These are phyloP conservation scores for Entomobrya proxima DNA, from an alignment of 2,888 invertebrate species.

Conservation along the genomic window DNA sequence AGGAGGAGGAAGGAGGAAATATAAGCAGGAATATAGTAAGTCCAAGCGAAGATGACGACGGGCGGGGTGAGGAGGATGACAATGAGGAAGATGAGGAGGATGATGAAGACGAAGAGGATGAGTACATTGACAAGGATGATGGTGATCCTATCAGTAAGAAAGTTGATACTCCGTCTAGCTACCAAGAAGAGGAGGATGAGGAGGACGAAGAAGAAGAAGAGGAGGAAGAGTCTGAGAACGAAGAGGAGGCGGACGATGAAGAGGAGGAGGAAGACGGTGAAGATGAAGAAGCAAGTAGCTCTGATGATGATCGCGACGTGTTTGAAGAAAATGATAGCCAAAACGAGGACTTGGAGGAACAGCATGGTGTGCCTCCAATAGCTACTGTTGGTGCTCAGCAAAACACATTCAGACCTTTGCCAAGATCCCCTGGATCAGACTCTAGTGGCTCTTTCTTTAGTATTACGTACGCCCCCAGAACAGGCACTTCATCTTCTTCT, in stretches of 20 bases:
- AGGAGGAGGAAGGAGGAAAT: slow-evolving; percentile 29
- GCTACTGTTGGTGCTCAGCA: too few species aligned
- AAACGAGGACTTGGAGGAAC: slow-evolving; percentile 41
- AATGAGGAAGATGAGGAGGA: slow-evolving; percentile 33
- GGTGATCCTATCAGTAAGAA: not conserved
- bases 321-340: not conserved
- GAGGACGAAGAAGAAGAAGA: slow-evolving; percentile 64
- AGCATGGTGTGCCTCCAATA: too few species aligned
- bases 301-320: too few species aligned
- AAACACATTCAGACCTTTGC: slow-evolving; percentile 31
- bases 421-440: not conserved
- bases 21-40: not conserved
- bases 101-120: not conserved
- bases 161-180: not conserved
- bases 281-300: slow-evolving; percentile 66
- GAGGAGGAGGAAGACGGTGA: slow-evolving; percentile 64
- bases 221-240: slow-evolving; percentile 63
- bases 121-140: not conserved
- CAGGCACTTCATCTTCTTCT: slow-evolving; percentile 44
- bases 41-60: slow-evolving; percentile 6
- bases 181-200: slow-evolving; percentile 31
- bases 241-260: slow-evolving; percentile 56
- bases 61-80: slow-evolving; percentile 31
- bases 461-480: too few species aligned
- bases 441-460: too few species aligned